Conservation (phyloP, 2,113 vertebrate genomes). For the Piprites chloris region DNA sequence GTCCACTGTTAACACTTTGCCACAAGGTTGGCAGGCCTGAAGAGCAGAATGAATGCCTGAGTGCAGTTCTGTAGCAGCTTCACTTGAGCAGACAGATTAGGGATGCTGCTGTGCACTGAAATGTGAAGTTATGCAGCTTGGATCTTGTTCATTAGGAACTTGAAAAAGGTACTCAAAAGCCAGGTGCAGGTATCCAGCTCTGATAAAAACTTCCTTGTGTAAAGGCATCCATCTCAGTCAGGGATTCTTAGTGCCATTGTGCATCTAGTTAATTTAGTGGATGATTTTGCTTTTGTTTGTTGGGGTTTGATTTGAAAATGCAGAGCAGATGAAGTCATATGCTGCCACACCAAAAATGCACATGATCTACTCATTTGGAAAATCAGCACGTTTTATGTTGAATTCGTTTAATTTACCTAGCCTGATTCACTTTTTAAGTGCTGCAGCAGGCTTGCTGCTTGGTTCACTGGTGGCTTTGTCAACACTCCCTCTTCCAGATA, state of each 20-base stretch:
- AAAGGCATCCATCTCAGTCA: neutral
- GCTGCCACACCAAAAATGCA: neutral
- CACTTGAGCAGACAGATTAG: neutral
- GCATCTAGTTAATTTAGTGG: neutral
- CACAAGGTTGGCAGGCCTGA: rapidly evolving
- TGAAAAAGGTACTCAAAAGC: neutral
- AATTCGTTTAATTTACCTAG: neutral
- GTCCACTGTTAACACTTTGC: rapidly evolving
- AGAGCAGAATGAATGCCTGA: rapidly evolving
- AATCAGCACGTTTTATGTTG: neutral
- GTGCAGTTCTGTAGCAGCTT: neutral
- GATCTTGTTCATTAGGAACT: neutral
- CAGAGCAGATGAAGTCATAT: neutral
- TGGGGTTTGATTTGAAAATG: neutral
- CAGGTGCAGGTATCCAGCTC: rapidly evolving
- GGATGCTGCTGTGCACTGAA: neutral
- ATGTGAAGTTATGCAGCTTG: neutral
- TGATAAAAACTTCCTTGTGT: neutral
- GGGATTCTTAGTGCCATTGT: neutral
- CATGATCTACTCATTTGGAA: neutral
- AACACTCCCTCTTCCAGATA: neutral
- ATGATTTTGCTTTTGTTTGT: neutral
- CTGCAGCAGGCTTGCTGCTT: neutral
- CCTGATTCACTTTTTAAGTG: neutral
- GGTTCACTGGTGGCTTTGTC: neutral